Evolutionary conservation across 2,113 vertebrate genomes (phyloP).

Genomic region (Onychostruthus taczanowskii): DNA sequence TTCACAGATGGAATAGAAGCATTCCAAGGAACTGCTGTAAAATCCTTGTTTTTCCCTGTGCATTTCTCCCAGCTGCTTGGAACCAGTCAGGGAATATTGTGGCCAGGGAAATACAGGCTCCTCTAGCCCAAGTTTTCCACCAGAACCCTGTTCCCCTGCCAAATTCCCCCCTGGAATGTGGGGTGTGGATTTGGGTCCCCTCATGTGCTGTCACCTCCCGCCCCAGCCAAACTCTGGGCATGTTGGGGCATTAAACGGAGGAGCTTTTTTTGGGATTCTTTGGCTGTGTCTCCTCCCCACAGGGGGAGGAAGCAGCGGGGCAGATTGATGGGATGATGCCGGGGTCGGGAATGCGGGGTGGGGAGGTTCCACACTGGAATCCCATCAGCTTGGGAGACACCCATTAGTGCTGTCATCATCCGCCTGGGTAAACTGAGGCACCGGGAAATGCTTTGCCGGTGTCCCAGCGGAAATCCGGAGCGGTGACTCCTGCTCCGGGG

Average conservation of each 20-base stretch:
- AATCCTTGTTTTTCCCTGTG: background rate
- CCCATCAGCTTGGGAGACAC: background rate
- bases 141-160: background rate
- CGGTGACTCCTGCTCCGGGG: background rate
- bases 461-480: rapidly evolving
- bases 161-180: background rate
- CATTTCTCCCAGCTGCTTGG: background rate
- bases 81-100: background rate
- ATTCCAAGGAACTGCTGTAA: background rate
- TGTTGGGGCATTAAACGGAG: rapidly evolving
- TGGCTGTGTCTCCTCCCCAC: rapidly evolving
- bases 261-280: background rate
- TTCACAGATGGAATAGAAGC: background rate
- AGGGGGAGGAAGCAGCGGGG: rapidly evolving
- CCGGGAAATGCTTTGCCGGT: rapidly evolving
- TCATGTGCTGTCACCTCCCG: rapidly evolving
- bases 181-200: background rate
- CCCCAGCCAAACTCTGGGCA: rapidly evolving
- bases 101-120: background rate
- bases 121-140: background rate
- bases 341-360: background rate
- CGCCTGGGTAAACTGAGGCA: background rate
- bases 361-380: background rate
- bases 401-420: background rate
- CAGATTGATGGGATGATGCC: background rate